Conservation (phyloP, 2,797 vertebrate genomes). For the Tympanoctomys barrerae region DNA sequence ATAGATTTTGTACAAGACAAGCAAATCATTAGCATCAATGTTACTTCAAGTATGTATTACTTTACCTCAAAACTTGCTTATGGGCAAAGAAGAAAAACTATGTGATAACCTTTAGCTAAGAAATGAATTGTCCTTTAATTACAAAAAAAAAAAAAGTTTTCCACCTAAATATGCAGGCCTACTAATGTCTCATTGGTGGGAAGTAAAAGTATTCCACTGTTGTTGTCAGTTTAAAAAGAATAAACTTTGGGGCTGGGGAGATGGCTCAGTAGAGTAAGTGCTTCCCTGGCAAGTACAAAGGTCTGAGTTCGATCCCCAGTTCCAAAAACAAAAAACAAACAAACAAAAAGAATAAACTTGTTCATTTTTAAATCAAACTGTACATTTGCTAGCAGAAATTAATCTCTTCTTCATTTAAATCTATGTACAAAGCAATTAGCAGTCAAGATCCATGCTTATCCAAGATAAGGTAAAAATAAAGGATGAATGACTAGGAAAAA, state of each 20-base stretch:
- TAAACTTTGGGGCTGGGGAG: not conserved
- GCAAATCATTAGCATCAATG: not conserved
- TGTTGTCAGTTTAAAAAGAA: conserved; percentile 1
- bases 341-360: conserved; percentile 19
- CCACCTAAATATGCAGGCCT: conserved; percentile 5
- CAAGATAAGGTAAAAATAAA: conserved; percentile 32
- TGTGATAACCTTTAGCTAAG: conserved; percentile 50
- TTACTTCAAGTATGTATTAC: conserved; percentile 19
- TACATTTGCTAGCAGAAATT: conserved; percentile 2
- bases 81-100: not conserved
- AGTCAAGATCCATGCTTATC: conserved; percentile 33
- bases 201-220: not conserved
- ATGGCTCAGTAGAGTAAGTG: no score
- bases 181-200: not conserved
- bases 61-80: conserved; percentile 18
- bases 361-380: conserved; percentile 28
- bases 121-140: conserved; percentile 44
- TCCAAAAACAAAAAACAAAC: no score
- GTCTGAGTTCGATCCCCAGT: no score
- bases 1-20: not conserved
- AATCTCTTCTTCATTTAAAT: conserved; percentile 37
- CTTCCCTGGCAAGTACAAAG: no score
- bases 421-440: conserved; percentile 45
- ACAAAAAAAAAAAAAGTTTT: conserved; percentile 29
- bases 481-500: not conserved